Conservation (phyloP, 2,797 vertebrate genomes). For the Vireo griseus region DNA sequence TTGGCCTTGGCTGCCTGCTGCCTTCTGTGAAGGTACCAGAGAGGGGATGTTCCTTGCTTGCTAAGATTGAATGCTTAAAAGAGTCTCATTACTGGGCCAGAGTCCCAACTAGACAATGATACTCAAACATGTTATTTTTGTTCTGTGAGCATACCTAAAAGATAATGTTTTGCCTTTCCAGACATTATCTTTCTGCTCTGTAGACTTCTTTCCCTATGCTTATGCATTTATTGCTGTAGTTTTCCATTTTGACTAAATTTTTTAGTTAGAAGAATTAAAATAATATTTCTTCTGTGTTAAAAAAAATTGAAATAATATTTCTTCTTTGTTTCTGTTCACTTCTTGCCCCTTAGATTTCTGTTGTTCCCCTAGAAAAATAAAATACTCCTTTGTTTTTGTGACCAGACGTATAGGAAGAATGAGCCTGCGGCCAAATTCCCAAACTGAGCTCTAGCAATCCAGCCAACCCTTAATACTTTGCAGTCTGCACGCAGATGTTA, state of each 20-base stretch:
- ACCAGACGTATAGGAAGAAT: slow-evolving; percentile 12
- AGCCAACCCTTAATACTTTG: background rate
- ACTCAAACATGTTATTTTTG: background rate
- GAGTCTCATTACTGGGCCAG: background rate
- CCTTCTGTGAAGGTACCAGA: background rate
- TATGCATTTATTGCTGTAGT: background rate
- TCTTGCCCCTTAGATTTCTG: background rate
- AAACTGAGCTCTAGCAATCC: background rate
- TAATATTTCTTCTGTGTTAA: background rate
- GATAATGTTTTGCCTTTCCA: background rate
- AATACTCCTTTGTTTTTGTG: slow-evolving; percentile 5
- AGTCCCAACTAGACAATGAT: background rate
- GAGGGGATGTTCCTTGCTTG: background rate
- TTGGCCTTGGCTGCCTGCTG: rapidly evolving
- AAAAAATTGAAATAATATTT: background rate
- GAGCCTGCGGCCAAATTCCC: slow-evolving; percentile 21
- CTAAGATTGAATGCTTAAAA: background rate
- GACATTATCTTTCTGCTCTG: background rate
- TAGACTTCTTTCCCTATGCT: background rate
- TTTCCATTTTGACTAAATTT: background rate
- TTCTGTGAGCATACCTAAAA: background rate
- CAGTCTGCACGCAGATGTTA: background rate
- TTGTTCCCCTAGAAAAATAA: slow-evolving; percentile 3
- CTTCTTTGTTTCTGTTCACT: background rate
- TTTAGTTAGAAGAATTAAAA: background rate